Evolutionary conservation across 2,888 invertebrate species (phyloP), one percentile per base, ranked within the genome.

Genomic region (Drosophila engyochracea): DNA sequence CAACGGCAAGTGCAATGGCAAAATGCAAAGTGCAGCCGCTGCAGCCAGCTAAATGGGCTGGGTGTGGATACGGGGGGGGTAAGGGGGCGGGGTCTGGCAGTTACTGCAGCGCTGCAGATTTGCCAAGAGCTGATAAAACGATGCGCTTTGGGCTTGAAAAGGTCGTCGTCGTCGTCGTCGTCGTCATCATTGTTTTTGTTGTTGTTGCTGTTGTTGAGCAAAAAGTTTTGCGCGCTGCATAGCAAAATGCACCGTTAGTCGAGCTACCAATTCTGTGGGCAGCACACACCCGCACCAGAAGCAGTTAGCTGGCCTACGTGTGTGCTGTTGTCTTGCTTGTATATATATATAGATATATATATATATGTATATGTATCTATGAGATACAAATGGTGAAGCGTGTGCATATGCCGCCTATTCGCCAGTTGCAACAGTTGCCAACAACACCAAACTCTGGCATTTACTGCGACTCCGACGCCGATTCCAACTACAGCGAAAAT

Each of bases 181-280:
- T 31, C 31, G 2, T 30, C 52, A 53, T 68, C 59, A 68, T 68
- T 49, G 28, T 4, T 4, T 3, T 44, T 65, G 53, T 53, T 68
- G 62, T 30, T 60, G 76, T 7, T 63, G 63, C 12, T 70, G 75
- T 37, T 68, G 71, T 41, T 70, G 74, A 65, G 64, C 70, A 80
- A 70, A 82, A 80, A 70, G 68, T 83, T 86, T 86, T 82, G 84
- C 78, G 82, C 74, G 84, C 81, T 78, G 82, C 84, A 85, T 85
- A 88, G 85, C 84, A 75, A 89, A 86, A 85, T 85, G 89, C 83
- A 85, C 86, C 86, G 86, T 87, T 89, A 87, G 65, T 70, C 67
- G 52, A 68, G 71, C 74, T 61, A 64, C 53, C 63, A 58, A 44
- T 59, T 35, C 60, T 44, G 16, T 35, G 28, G 22, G 37, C 57